Conservation (phyloP, 92 coral and sea anemone species). For the Phenganax stokvisi region DNA sequence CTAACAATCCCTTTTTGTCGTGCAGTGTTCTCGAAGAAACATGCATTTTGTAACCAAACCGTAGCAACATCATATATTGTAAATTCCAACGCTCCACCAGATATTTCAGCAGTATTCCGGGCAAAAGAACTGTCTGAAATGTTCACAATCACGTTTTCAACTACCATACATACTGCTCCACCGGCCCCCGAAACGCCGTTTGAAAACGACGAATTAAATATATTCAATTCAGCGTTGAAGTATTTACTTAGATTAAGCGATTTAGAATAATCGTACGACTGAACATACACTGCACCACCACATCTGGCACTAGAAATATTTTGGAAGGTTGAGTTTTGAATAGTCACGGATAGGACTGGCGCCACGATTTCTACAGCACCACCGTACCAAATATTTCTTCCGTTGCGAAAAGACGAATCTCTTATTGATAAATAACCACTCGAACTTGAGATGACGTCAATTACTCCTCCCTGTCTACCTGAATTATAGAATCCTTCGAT, state of each 20-base stretch:
- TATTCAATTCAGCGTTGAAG: neutral
- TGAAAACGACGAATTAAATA: slow-evolving; percentile 30
- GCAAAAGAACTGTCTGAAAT: neutral
- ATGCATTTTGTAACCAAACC: slow-evolving; percentile 10
- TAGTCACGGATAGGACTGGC: neutral
- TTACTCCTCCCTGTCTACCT: slow-evolving; percentile 16
- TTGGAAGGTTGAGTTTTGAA: slow-evolving; percentile 16
- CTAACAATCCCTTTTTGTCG: slow-evolving; percentile 13
- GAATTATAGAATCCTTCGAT: neutral
- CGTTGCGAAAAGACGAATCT: slow-evolving; percentile 15
- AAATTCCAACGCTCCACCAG: neutral
- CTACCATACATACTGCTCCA: slow-evolving; percentile 4
- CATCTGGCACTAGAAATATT: neutral
- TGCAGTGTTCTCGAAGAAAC: slow-evolving; percentile 21
- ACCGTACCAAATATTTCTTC: neutral
- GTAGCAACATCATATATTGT: neutral
- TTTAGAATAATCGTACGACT: neutral
- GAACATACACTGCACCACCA: slow-evolving; percentile 22
- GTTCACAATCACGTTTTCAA: neutral
- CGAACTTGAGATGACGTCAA: slow-evolving; percentile 17
- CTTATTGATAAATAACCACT: neutral
- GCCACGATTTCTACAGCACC: slow-evolving; percentile 24
- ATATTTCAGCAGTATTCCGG: slow-evolving; percentile 5
- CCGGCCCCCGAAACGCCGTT: slow-evolving; percentile 12
- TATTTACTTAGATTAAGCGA: neutral